Evolutionary conservation across 1,140 invertebrate species (phyloP), one percentile per base, ranked within the genome.

Genomic region (Eupeodes corollae): DNA sequence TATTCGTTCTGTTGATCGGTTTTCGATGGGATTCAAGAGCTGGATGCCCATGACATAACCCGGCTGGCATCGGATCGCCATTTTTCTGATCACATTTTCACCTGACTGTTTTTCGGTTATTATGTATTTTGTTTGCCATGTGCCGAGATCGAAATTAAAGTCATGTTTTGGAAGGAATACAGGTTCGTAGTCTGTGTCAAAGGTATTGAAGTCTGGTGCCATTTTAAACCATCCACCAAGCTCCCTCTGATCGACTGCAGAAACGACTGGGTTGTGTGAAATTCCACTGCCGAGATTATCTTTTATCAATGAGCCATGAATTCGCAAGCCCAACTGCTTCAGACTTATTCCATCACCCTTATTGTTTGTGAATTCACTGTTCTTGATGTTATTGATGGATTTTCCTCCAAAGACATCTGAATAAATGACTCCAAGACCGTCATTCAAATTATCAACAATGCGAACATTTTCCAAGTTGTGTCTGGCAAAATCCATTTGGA

Each of bases 401-500:
- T 91, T 88, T 10, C 86, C 79, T 2, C 83, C 83, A 68, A 88
- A 91, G 32, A 93, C 79, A 67, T 94, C 88, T 1, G 88, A 88
- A 63, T 92, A 94, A 15, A 92, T 69, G 32, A 95, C 77, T 12
- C 89, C 90, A 13, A 95, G 65, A 0, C 91, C 91, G 66, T 93
- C 88, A 59, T 90, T 83, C 21, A 84, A 78, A 67, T 93, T 95
- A 53, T 89, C 79, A 0, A 77, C 70, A 2, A 95, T 73, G 55
- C 79, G 77, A 5, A 95, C 78, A 53, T 86, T 86, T 59, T 91
- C 84, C 51, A 98, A 73, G 19, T 87, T 84, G 61, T 98, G 93
- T 45, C 88, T 80, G 44, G 92, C 88, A 69, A 98, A 95, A 70
- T 99, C 96, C 47, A 98, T 87, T 73, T 96, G 92, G 2, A 99